Evolutionary conservation across 2,888 invertebrate genomes (phyloP), one percentile per base, ranked within the genome.

Genomic region (Amphimallon solstitiale): DNA sequence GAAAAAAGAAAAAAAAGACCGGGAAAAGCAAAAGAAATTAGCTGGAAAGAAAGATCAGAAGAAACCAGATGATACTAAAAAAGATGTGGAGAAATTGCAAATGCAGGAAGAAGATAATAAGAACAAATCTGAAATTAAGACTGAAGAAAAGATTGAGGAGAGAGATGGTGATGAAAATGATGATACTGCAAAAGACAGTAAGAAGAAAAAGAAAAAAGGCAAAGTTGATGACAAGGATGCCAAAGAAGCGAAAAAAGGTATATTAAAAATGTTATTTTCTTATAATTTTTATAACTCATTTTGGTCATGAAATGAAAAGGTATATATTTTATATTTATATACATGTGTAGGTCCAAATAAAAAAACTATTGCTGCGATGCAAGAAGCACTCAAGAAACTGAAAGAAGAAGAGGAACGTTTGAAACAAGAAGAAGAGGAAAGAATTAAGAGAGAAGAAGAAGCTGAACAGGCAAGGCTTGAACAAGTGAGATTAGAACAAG

Each of bases 301-400:
- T 29, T 29, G 6, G 1, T 29, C 9, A 5, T 29, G 5, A 1
- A 5, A 7, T 7, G 43, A 14, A 1, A 4, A 3, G 7, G 4
- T 9, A 43, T 1, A 43, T 43, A 15, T 43, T 43, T 15, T 1
- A 14, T 14, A 40, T 14, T 4, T 40, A 4, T 14, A 1, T 15
- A 48, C 15, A 15, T 48, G 1, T 48, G n/a, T 6, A 14, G 93
- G 94, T 12, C 93, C 94, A 61, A 92, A 92, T 10, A 94, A 93
- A 75, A 92, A 93, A 77, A 89, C 92, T 66, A 90, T 97, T 70
- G 93, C 92, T 67, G 94, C 94, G 19, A 95, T 96, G 93, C 94
- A 95, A 82, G 95, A 95, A 81, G 91, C 93, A 14, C 85, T 95
- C n/a, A 92, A 91, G 76, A 93, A 93, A 78, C 86, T 92, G 1